These are phyloP conservation scores for Sebastes cheni DNA, from an alignment of 2,797 vertebrate genomes.

Conservation along the genomic window DNA sequence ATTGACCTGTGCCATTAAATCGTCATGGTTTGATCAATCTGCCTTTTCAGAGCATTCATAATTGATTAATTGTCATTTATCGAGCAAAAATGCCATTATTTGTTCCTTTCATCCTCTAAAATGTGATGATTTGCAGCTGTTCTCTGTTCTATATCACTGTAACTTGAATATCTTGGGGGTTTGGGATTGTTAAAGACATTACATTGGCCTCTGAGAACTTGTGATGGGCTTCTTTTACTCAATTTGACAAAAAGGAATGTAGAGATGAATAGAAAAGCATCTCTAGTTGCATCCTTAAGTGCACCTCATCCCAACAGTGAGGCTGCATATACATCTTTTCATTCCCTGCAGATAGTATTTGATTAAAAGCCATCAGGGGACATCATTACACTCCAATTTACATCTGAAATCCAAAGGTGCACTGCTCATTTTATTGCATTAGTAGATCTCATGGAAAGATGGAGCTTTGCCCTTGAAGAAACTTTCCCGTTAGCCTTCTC, in stretches of 20 bases:
- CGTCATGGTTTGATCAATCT: background rate
- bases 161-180: background rate
- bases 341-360: slow-evolving; percentile 26
- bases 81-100: background rate
- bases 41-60: background rate
- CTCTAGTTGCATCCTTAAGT: background rate
- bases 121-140: background rate
- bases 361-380: slow-evolving; percentile 47
- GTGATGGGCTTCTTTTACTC: background rate
- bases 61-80: background rate
- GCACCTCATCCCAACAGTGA: background rate
- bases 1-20: background rate
- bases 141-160: background rate
- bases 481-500: background rate
- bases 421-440: slow-evolving; percentile 34
- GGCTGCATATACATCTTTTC: background rate
- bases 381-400: slow-evolving; percentile 47
- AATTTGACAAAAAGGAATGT: background rate
- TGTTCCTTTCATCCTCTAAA: background rate
- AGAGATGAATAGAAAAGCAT: background rate
- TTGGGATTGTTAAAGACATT: background rate
- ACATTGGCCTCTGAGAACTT: background rate
- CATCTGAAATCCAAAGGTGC: slow-evolving; percentile 29
- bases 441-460: slow-evolving; percentile 20
- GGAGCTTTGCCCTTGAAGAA: slow-evolving; percentile 46